Percentiles rank a stretch among this genome's conserved stretches.
These are phyloP conservation scores for Psittacula echo DNA, from an alignment of 2,797 vertebrate species.

Conservation along the genomic window DNA sequence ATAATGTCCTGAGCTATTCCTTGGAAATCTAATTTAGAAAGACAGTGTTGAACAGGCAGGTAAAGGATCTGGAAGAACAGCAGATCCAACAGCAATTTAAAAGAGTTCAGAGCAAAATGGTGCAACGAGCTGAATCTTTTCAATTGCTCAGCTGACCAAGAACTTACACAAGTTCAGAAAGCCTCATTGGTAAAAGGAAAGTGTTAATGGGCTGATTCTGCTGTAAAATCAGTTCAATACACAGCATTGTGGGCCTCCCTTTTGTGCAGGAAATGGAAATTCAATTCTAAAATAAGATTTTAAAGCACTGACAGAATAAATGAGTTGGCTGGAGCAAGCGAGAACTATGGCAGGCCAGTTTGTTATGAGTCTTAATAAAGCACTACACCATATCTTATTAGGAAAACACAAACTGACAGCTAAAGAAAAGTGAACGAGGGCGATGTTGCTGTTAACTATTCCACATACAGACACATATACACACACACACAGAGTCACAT, in stretches of 20 bases:
- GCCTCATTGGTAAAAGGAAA: neutral
- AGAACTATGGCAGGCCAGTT: neutral
- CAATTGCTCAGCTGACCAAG: neutral
- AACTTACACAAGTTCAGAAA: neutral
- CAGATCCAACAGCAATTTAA: neutral
- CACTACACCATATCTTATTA: neutral
- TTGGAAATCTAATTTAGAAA: neutral
- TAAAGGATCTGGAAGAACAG: neutral
- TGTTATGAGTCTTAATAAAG: neutral
- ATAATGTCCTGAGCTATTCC: neutral
- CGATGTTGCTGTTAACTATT: rapidly evolving
- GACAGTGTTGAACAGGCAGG: neutral
- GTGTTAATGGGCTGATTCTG: neutral
- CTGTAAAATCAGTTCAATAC: neutral
- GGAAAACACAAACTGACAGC: neutral
- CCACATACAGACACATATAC: neutral
- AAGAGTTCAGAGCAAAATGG: neutral
- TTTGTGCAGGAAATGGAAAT: slow-evolving; percentile 9
- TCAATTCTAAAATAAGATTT: slow-evolving; percentile 12
- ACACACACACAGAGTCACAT: rapidly evolving
- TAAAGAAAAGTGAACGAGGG: neutral
- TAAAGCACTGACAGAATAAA: neutral
- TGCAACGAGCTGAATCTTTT: neutral
- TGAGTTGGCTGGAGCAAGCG: neutral
- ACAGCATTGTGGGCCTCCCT: neutral